Evolutionary conservation across 1,140 invertebrate genomes (phyloP), one percentile per base, ranked within the genome.

Genomic region (Hermatobates lingyangjiaoensis): DNA sequence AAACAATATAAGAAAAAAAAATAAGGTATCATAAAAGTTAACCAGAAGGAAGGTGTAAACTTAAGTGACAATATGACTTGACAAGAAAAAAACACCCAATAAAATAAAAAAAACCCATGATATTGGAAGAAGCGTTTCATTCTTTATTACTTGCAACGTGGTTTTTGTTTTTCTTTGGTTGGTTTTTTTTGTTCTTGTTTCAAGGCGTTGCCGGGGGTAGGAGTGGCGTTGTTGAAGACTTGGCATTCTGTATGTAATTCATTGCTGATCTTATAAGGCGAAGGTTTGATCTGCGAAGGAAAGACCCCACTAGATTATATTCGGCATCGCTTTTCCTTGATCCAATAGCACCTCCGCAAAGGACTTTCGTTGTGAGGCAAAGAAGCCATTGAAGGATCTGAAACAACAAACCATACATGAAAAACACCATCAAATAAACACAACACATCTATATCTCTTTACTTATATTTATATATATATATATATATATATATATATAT

Each of bases 321-420:
- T 84, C 81, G 0, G 75, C 73, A 64, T 75, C 74, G 47, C 77
- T 76, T 49, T 76, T 67, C 30, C 73, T 64, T 56, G 73, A 70
- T 14, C 58, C 62, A 47, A 50, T 50, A 20, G 53, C 50, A 50
- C 71, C 71, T 61, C 82, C 77, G 57, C 76, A 82, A 38, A 84
- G 67, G 7, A 83, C 72, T 69, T 84, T 84, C 14, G 81, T 82
- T 1, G 81, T 81, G 34, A 85, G 64, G 50, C 76, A 79, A 28
- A 86, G 65, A 12, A 86, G 66, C 82, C 82, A 86, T 61, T 84
- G 78, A 46, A 83, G 68, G 25, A 85, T 76, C 78, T 83, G 51
- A 12, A 60, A 62, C 62, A 54, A 57, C 49, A 49, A 53, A 51
- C 15, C 15, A 34, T 28, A 39, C 4, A 28, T 18, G 15, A 14